Conservation (phyloP, 30 jellyfish, hydroid and myxozoan species). For the Hydractinia echinata region DNA sequence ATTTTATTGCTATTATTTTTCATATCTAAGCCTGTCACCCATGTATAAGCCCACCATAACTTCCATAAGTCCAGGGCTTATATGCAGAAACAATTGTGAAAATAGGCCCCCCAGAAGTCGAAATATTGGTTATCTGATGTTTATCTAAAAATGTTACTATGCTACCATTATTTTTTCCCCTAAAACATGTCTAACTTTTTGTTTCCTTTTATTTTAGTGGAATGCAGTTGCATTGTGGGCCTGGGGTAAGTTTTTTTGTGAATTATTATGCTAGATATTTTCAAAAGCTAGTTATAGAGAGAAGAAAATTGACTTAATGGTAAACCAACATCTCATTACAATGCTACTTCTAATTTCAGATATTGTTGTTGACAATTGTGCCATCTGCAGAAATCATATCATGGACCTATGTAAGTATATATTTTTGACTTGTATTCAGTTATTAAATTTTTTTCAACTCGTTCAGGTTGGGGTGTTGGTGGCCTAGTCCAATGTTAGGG, state of each 20-base stretch:
- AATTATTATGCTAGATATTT: background rate
- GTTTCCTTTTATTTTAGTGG: slow-evolving; percentile 64
- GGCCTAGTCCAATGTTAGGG: too few relatives aligned
- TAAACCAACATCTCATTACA: background rate
- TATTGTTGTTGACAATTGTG: slow-evolving; percentile 95
- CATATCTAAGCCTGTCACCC: too few relatives aligned
- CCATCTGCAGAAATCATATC: slow-evolving; percentile 93
- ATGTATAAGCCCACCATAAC: too few relatives aligned
- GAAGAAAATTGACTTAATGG: background rate
- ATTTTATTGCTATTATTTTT: too few relatives aligned
- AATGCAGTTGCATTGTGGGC: slow-evolving; percentile 99
- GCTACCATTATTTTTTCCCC: background rate
- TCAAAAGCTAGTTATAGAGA: too few relatives aligned
- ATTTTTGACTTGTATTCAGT: background rate
- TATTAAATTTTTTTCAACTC: background rate
- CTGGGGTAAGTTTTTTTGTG: slow-evolving; percentile 71
- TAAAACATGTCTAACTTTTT: background rate
- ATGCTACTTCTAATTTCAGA: slow-evolving; percentile 26
- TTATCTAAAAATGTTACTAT: background rate
- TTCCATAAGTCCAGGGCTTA: too few relatives aligned
- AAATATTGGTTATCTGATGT: too few relatives aligned
- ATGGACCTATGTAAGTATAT: slow-evolving; percentile 82
- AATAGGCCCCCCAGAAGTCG: too few relatives aligned
- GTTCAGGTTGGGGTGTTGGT: background rate
- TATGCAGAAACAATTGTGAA: too few relatives aligned